Evolutionary conservation across 2,888 invertebrate genomes (phyloP).

Genomic region (Anthrax anthrax): DNA sequence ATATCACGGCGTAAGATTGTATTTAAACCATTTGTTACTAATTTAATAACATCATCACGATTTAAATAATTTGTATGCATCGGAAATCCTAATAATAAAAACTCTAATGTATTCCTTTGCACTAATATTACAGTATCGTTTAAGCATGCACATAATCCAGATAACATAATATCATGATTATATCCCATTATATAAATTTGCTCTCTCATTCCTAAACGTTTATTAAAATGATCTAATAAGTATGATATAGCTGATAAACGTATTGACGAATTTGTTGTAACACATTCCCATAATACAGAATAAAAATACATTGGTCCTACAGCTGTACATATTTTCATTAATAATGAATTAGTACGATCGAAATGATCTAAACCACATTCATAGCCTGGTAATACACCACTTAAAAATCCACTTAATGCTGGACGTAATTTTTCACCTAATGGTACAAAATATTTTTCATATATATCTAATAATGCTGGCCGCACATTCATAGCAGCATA

Average conservation of each 20-base stretch:
- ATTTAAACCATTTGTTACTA: conserved; percentile 57
- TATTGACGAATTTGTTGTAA: conserved; percentile 64
- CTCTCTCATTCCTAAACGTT: conserved; percentile 61
- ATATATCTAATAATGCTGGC: conserved; percentile 63
- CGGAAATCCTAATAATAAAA: conserved; percentile 68
- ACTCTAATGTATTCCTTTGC: conserved; percentile 71
- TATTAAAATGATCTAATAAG: conserved; percentile 64
- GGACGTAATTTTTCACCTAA: conserved; percentile 54
- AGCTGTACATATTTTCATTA: conserved; percentile 46
- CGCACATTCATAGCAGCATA: conserved; percentile 84
- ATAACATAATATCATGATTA: conserved; percentile 68
- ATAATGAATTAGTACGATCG: conserved; percentile 43
- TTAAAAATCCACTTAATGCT: conserved; percentile 71
- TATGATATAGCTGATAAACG: conserved; percentile 71
- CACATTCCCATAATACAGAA: conserved; percentile 76
- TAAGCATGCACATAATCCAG: conserved; percentile 62
- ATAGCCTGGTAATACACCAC: conserved; percentile 74
- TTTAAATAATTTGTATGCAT: conserved; percentile 62
- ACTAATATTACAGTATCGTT: conserved; percentile 70
- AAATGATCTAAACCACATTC: conserved; percentile 75
- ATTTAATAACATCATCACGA: conserved; percentile 51
- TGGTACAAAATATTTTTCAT: conserved; percentile 78
- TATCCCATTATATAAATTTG: conserved; percentile 72
- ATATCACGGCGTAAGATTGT: conserved; percentile 73
- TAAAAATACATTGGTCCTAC: conserved; percentile 70